phyloP scores from a whole-genome alignment of 2,797 vertebrate species.

The Crocidura indochinensis region DNA sequence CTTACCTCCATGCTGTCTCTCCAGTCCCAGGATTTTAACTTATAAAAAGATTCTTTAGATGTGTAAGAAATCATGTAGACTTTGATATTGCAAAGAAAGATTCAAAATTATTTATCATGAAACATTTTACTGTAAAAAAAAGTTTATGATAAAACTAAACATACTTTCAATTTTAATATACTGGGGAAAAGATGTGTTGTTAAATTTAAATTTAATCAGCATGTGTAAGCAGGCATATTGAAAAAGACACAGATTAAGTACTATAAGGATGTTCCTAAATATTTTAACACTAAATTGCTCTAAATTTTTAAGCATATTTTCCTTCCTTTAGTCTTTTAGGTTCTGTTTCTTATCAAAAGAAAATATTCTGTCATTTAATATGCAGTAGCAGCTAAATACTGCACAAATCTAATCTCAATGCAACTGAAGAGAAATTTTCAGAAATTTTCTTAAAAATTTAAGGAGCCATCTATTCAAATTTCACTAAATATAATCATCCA shows the following conservation, averaged over 20 bases:
- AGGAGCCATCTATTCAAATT: slow-evolving; percentile 35
- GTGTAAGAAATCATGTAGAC: neutral
- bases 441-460: slow-evolving; percentile 54
- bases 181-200: slow-evolving; percentile 62
- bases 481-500: slow-evolving; percentile 53
- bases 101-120: neutral
- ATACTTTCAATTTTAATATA: slow-evolving; percentile 66
- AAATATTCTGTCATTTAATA: slow-evolving; percentile 76
- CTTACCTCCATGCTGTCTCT: too few relatives aligned
- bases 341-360: slow-evolving; percentile 75
- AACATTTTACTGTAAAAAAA: slow-evolving; percentile 36
- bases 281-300: slow-evolving; percentile 52
- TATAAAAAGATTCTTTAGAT: slow-evolving; percentile 36
- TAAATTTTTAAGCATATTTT: slow-evolving; percentile 46
- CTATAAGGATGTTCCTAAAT: slow-evolving; percentile 24
- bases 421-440: slow-evolving; percentile 61
- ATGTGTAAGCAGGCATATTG: neutral
- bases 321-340: slow-evolving; percentile 12
- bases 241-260: slow-evolving; percentile 58
- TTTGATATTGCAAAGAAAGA: slow-evolving; percentile 54
- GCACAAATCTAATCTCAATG: slow-evolving; percentile 39
- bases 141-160: slow-evolving; percentile 31
- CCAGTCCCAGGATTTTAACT: too few relatives aligned
- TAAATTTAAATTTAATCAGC: slow-evolving; percentile 55
- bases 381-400: slow-evolving; percentile 63